These are phyloP conservation scores for Pipa parva DNA, from an alignment of 2,113 vertebrate species.

Conservation along the genomic window DNA sequence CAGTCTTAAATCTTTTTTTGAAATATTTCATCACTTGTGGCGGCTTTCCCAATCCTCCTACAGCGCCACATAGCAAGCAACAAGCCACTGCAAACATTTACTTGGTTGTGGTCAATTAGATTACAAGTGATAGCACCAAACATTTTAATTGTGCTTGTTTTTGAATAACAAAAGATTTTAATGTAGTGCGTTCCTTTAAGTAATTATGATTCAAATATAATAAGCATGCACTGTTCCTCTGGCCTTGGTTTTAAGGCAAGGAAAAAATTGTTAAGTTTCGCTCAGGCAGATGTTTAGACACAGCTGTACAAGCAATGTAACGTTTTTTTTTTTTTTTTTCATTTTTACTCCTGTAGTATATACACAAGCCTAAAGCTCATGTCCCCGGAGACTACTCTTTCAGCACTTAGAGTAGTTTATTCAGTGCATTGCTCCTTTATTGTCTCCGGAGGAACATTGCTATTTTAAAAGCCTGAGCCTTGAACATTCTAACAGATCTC, in stretches of 20 bases:
- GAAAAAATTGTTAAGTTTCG: slow-evolving; percentile 13
- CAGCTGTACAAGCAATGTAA: slow-evolving; percentile 38
- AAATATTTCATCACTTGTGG: too few relatives aligned
- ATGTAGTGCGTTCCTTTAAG: not conserved
- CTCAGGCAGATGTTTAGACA: slow-evolving; percentile 18
- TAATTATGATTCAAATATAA: not conserved
- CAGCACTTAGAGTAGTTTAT: slow-evolving; percentile 17
- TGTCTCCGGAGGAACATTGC: not conserved
- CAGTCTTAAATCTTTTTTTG: too few relatives aligned
- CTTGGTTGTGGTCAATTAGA: too few relatives aligned
- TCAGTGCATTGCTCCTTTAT: not conserved
- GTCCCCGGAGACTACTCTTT: slow-evolving; percentile 21
- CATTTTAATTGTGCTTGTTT: not conserved
- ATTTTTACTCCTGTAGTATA: slow-evolving; percentile 10
- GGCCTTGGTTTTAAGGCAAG: not conserved
- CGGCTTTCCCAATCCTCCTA: too few relatives aligned
- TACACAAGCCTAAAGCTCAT: not conserved
- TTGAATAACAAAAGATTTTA: not conserved
- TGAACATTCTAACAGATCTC: not conserved
- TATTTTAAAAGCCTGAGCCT: not conserved
- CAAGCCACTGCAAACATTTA: too few relatives aligned
- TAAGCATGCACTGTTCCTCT: not conserved
- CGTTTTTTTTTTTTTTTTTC: slow-evolving; percentile 13
- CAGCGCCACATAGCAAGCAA: too few relatives aligned
- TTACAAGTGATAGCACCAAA: not conserved